Base-by-base conservation (phyloP, 2,888 invertebrate species). In the Hipparchia semele region DNA sequence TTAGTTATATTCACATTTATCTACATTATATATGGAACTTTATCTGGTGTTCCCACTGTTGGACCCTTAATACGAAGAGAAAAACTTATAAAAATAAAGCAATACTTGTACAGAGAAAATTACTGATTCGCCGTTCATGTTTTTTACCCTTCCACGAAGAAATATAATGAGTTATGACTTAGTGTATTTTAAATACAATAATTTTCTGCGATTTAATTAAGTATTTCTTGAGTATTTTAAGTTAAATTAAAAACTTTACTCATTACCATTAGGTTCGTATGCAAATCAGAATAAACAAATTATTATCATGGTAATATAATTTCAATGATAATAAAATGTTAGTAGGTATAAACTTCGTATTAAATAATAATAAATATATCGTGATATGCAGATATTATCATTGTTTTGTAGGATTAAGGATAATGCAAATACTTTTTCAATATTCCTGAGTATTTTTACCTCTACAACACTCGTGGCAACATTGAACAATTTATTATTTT, bases 1-100 rank as follows among this genome's bases (percentile, higher is more conserved):
- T 92, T 93, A 91, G 88, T 88, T 86, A 90, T 93, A 93, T 94
- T 92, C 92, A 94, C 93, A 94, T 91, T 65, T 93, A 93, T 93
- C 92, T 93, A 93, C 93, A 93, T 86, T 85, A 87, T 85, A 87
- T 86, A 87, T 86, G 90, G 91, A 92, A 90, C 94, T 92, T 90
- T 88, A 92, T 93, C 93, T 92, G 93, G 90, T 71, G 68, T 71
- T 71, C 71, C 82, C 72, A 86, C 85, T 84, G 83, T 87, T 90
- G 90, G 89, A 90, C 89, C 90, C 90, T 83, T 80, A 65, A 82
- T 83, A 82, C 82, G 84, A 87, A 83, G 80, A 83, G 79, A 83
- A 86, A 86, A 73, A 73, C 68, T 83, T 84, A 79, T 83, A 81
- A 86, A 80, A 84, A 76, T 73, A 75, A 68, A 60, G 12, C 51